These are phyloP conservation scores for Epicampocera succincta DNA, from an alignment of 2,888 invertebrate species.

Conservation along the genomic window DNA sequence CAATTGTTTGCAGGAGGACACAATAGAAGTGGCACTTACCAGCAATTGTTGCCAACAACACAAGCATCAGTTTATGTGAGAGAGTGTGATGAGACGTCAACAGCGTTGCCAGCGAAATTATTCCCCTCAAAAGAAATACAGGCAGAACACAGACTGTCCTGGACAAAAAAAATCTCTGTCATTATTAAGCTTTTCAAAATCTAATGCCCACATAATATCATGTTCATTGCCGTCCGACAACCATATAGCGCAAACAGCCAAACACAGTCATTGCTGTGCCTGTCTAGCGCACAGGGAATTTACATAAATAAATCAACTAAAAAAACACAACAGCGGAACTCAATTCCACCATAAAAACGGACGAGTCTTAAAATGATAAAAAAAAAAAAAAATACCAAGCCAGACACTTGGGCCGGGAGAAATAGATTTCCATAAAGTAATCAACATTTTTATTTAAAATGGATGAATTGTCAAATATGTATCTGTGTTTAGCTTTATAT, in stretches of 20 bases:
- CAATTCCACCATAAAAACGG: neutral
- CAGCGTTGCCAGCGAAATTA: neutral
- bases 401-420: slow-evolving; percentile 4
- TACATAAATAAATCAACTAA: slow-evolving; percentile 41
- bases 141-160: slow-evolving; percentile 6
- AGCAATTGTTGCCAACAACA: slow-evolving; percentile 70
- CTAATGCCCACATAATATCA: neutral
- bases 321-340: neutral
- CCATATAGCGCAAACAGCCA: neutral
- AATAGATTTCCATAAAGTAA: neutral
- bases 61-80: slow-evolving; percentile 59
- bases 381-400: neutral
- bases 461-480: no score
- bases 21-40: slow-evolving; percentile 66
- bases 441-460: no score
- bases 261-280: no score
- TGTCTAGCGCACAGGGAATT: no score
- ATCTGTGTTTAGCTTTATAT: no score
- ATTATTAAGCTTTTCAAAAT: neutral
- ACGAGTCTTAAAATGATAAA: neutral
- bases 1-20: slow-evolving; percentile 56
- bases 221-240: slow-evolving; percentile 13
- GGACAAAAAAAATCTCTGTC: slow-evolving; percentile 26
- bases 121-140: neutral
- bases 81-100: slow-evolving; percentile 38